Conservation (phyloP, 2,113 vertebrate species). For the Hippocampus mohnikei region DNA sequence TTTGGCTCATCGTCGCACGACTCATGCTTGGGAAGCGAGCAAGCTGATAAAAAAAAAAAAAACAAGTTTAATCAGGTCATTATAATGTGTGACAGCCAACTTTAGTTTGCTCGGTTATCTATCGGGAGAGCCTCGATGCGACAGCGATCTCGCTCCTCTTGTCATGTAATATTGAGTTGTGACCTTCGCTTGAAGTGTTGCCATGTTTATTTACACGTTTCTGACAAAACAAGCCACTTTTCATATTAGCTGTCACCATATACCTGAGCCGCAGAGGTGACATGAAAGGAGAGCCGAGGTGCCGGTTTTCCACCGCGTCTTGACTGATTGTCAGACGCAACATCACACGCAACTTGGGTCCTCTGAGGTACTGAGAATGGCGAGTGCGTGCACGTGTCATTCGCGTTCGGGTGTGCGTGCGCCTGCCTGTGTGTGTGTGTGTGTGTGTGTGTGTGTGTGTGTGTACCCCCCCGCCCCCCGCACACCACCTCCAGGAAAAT, state of each 20-base stretch:
- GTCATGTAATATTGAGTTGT: constrained; percentile 73
- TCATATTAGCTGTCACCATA: constrained; percentile 72
- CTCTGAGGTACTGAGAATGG: constrained; percentile 43
- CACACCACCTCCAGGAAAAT: constrained; percentile 44
- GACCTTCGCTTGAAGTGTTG: constrained; percentile 73
- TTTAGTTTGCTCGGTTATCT: constrained; percentile 71
- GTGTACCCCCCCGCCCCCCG: neutral
- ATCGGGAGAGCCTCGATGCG: constrained; percentile 61
- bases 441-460: constrained; percentile 1
- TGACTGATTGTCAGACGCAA: constrained; percentile 60
- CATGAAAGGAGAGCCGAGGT: constrained; percentile 62
- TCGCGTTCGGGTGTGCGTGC: constrained; percentile 19
- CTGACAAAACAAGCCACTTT: constrained; percentile 74
- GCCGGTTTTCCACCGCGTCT: constrained; percentile 47
- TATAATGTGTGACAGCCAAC: constrained; percentile 68
- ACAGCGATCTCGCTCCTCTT: constrained; percentile 58
- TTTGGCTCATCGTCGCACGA: constrained; percentile 25
- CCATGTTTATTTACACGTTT: constrained; percentile 74
- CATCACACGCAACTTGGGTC: constrained; percentile 64
- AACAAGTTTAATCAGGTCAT: constrained; percentile 70
- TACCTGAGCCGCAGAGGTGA: constrained; percentile 64
- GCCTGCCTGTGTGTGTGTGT: constrained; percentile 9
- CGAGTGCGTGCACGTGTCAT: constrained; percentile 23
- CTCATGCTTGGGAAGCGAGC: constrained; percentile 11
- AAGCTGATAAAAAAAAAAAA: neutral